phyloP scores from a whole-genome alignment of 2,888 invertebrate species.

The Folsomia manolachei region DNA sequence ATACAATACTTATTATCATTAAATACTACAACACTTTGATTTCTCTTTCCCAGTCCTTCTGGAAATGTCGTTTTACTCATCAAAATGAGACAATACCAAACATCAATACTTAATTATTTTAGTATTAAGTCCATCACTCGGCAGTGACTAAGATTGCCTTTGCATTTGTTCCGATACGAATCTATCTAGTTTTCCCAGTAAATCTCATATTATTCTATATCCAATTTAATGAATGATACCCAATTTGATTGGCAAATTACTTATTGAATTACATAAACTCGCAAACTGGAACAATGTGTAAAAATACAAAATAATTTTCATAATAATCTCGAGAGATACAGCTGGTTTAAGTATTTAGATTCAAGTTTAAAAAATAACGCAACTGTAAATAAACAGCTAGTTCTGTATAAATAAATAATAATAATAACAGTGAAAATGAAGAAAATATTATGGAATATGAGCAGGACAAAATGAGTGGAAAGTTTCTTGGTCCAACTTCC shows the following conservation, averaged over 20 bases:
- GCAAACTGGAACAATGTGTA: neutral
- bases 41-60: neutral
- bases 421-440: neutral
- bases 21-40: neutral
- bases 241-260: too few species aligned
- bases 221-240: too few species aligned
- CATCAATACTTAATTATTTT: neutral
- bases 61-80: neutral
- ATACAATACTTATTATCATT: too few species aligned
- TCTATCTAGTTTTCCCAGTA: too few species aligned
- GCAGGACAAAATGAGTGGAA: constrained; percentile 45
- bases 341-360: too few species aligned
- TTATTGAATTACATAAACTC: too few species aligned
- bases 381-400: too few species aligned
- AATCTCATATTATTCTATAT: too few species aligned
- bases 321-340: neutral
- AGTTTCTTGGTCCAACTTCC: constrained; percentile 44
- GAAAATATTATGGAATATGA: constrained; percentile 29
- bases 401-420: too few species aligned
- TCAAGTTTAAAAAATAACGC: too few species aligned
- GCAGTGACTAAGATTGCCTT: constrained; percentile 10
- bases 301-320: constrained; percentile 10
- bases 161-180: neutral
- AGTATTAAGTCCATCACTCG: neutral
- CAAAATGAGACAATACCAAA: neutral